Base-by-base conservation (phyloP, 2,888 invertebrate species). In the Cerastis leucographa region DNA sequence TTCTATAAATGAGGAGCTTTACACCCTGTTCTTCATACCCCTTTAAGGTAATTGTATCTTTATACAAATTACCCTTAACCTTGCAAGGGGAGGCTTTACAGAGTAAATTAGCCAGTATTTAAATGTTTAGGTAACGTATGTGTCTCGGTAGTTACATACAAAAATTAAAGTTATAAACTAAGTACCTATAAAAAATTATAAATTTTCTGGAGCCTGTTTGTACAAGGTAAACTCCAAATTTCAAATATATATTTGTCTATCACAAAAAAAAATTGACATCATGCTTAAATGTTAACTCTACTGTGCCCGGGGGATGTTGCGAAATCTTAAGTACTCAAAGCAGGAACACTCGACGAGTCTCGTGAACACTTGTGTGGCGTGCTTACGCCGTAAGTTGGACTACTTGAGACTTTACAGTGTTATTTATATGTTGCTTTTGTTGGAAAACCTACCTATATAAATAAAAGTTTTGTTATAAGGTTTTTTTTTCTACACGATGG, bases 281-380 rank as follows among this genome's bases (percentile, higher is more conserved):
- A n/a, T n/a, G n/a, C 29, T 81, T 35, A 44, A 80, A 59, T 64
- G 59, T 54, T 68, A 82, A 70, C 76, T 44, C 51, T 12, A 19
- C 25, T 40, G 3, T 40, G 51, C 62, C 56, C 49, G 12, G 56
- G 61, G 66, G 61, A 35, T 25, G 25, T 70, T 54, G 35, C 1
- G n/a, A 61, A 66, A 46, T 73, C 67, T 65, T 73, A 56, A 80
- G 72, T 80, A 59, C 83, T 71, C 49, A n/a, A 42, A 46, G 54
- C 64, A 54, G 59, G n/a, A 35, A n/a, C 64, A 22, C 85, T 84
- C 40, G 12, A 67, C 29, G 17, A 59, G 22, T 67, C 76, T 81
- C 67, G 14, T 7, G 66, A 69, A 44, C 59, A 64, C 76, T 80
- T 25, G 3, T 67, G 46, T 51, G 25, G n/a, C 59, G 35, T 71